Percentiles rank a stretch among this genome's conserved stretches.
These are phyloP conservation scores for Sebastes nivosus DNA, from an alignment of 2,797 vertebrate genomes.

Conservation along the genomic window DNA sequence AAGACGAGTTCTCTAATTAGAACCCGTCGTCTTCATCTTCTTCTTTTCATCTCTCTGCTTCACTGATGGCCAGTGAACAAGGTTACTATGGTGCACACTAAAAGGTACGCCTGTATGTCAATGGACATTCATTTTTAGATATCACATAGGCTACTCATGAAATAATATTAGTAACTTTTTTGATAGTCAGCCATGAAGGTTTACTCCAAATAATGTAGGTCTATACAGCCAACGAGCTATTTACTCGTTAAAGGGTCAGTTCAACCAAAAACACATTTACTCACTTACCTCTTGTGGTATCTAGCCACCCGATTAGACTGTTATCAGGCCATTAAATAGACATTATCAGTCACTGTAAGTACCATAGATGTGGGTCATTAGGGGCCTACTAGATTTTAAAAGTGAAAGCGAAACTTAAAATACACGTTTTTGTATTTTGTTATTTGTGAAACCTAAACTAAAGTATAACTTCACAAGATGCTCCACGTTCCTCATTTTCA, in stretches of 20 bases:
- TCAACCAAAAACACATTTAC: background rate
- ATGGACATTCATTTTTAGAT: background rate
- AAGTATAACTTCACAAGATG: no score
- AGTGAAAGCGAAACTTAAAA: no score
- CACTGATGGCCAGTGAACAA: background rate
- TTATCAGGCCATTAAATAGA: background rate
- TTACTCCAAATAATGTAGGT: background rate
- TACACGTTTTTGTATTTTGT: no score
- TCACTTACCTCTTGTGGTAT: background rate
- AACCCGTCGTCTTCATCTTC: constrained; percentile 6
- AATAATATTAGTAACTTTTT: background rate
- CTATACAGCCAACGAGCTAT: background rate
- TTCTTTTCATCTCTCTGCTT: constrained; percentile 25
- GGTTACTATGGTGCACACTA: background rate
- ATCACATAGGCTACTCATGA: background rate
- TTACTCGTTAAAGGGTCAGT: background rate
- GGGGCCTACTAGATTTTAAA: no score
- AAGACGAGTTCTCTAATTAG: constrained; percentile 20
- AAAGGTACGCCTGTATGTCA: background rate
- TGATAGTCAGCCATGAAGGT: background rate
- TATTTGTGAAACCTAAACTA: no score
- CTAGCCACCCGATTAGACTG: background rate
- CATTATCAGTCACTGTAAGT: no score
- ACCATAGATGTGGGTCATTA: no score
- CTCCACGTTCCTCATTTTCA: no score